Evolutionary conservation across 2,888 invertebrate genomes (phyloP).

Genomic region (Trachelus troglodyta): DNA sequence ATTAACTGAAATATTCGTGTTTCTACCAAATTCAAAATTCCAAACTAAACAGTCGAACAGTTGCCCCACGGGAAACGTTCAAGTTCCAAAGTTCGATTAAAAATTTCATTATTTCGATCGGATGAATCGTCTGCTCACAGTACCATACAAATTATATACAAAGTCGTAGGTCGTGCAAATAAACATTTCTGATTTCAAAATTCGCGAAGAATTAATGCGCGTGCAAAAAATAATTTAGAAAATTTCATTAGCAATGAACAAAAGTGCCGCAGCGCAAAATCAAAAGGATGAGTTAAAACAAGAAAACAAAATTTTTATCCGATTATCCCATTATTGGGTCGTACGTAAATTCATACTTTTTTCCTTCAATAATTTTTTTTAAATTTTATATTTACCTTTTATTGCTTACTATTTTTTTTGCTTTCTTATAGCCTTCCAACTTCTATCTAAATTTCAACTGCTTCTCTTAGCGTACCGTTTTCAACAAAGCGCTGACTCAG

Average conservation of each 20-base stretch:
- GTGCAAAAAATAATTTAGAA: too few relatives aligned
- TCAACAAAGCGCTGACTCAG: not conserved
- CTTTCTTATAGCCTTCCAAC: not conserved
- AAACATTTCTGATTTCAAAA: too few relatives aligned
- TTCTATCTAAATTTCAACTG: not conserved
- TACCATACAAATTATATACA: not conserved
- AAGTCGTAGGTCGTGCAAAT: too few relatives aligned
- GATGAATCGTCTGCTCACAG: too few relatives aligned
- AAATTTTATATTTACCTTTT: not conserved
- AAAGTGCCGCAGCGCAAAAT: too few relatives aligned
- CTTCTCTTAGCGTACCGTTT: not conserved
- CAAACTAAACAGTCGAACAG: not conserved
- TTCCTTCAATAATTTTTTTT: too few relatives aligned
- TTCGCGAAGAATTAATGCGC: too few relatives aligned
- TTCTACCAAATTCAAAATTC: not conserved
- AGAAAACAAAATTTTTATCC: too few relatives aligned
- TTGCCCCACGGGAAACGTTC: too few relatives aligned
- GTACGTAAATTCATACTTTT: not conserved
- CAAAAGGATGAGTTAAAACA: not conserved
- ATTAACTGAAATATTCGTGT: not conserved
- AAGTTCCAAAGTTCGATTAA: not conserved
- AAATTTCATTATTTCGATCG: not conserved
- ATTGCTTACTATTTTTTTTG: not conserved
- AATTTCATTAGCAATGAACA: too few relatives aligned
- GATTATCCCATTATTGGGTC: not conserved